Evolutionary conservation across 2,113 vertebrate genomes (phyloP).

Genomic region (Potamarius usumacintae): DNA sequence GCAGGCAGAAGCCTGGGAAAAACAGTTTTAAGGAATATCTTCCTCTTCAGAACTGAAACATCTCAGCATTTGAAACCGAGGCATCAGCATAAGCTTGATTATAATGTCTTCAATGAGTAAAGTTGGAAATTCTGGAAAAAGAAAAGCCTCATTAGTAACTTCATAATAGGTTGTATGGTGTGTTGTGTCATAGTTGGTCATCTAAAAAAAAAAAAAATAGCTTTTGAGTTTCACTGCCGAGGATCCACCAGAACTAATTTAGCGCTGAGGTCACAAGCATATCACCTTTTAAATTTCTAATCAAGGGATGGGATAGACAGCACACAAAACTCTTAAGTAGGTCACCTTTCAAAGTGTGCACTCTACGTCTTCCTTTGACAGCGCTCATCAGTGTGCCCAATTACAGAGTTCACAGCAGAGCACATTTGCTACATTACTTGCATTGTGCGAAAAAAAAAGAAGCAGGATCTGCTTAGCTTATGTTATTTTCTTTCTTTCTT

Average conservation of each 20-base stretch:
- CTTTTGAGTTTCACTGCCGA: neutral
- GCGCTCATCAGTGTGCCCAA: neutral
- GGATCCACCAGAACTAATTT: neutral
- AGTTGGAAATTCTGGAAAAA: neutral
- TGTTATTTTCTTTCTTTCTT: neutral
- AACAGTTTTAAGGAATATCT: neutral
- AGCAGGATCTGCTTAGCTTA: neutral
- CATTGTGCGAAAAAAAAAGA: neutral
- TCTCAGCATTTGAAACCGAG: neutral
- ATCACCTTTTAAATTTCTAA: conserved; percentile 12
- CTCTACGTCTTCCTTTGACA: neutral
- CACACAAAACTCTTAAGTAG: neutral
- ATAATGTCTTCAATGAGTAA: neutral
- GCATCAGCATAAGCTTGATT: neutral
- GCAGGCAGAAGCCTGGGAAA: neutral
- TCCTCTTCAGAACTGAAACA: neutral
- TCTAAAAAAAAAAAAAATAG: conserved; percentile 17
- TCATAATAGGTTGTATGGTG: neutral
- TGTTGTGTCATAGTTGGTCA: neutral
- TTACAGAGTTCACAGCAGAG: conserved; percentile 2
- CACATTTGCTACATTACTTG: conserved; percentile 15
- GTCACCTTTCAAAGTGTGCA: conserved; percentile 8
- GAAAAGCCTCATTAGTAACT: neutral
- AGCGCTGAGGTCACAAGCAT: neutral
- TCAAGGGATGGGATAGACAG: neutral